These are phyloP conservation scores for Tapera naevia DNA, from an alignment of 2,797 vertebrate genomes.

Conservation along the genomic window DNA sequence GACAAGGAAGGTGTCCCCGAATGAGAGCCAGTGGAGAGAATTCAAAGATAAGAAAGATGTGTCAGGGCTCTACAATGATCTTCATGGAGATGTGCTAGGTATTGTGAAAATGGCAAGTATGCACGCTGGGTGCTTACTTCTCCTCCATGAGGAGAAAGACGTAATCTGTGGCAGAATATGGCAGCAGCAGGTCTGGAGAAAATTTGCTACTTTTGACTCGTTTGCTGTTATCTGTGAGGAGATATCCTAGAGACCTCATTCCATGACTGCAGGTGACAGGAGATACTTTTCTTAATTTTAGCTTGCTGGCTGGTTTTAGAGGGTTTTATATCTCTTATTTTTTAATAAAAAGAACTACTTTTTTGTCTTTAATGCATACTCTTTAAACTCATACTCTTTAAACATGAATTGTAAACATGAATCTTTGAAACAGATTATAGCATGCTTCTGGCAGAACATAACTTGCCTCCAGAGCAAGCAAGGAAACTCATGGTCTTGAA, in stretches of 20 bases:
- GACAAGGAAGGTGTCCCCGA: neutral
- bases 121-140: neutral
- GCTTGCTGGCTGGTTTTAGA: neutral
- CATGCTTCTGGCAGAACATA: neutral
- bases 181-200: neutral
- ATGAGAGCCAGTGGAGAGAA: neutral
- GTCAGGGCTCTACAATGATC: neutral
- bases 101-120: neutral
- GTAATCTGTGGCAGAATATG: neutral
- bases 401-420: neutral
- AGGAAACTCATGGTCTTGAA: conserved; percentile 4
- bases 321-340: neutral
- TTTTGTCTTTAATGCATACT: neutral
- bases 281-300: neutral
- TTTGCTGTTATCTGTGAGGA: neutral
- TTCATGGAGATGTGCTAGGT: neutral
- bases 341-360: neutral
- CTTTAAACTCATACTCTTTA: neutral
- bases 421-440: neutral
- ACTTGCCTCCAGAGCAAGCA: conserved; percentile 18
- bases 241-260: neutral
- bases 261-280: neutral
- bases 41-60: neutral
- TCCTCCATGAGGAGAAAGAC: neutral
- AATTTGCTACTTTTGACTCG: neutral